A percentile compares a stretch with the other conserved stretches of the same genome.
phyloP scores from a whole-genome alignment of 2,888 invertebrate genomes.

The Lithophane semibrunnea region DNA sequence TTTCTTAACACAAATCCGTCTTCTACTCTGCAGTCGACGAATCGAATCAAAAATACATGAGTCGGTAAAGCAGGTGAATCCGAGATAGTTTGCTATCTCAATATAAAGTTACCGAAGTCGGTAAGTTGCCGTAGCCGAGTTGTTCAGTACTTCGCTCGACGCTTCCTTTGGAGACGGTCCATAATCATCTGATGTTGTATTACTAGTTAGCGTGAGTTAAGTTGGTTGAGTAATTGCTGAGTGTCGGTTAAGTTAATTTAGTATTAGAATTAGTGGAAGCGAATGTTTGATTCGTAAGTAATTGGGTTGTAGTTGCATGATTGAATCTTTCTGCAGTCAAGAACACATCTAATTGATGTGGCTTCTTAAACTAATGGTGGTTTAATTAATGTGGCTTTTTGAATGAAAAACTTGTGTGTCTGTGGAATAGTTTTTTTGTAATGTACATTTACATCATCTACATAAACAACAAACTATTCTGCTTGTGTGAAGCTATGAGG shows the following conservation, averaged over 20 bases:
- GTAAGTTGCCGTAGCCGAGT: constrained; percentile 44
- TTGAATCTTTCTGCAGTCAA: neutral
- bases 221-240: constrained; percentile 9
- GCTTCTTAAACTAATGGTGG: neutral
- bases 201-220: constrained; percentile 29
- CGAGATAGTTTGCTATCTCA: constrained; percentile 54
- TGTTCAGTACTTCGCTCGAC: constrained; percentile 20
- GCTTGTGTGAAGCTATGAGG: neutral
- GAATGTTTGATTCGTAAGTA: neutral
- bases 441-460: neutral
- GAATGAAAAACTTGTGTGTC: neutral
- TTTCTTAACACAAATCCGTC: constrained; percentile 38
- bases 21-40: constrained; percentile 26
- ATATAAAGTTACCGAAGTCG: constrained; percentile 49
- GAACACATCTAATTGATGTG: neutral
- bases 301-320: neutral
- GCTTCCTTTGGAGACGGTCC: constrained; percentile 23
- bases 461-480: neutral
- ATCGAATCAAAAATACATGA: constrained; percentile 65
- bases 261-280: constrained; percentile 5
- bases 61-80: constrained; percentile 42
- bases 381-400: neutral
- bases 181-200: constrained; percentile 47
- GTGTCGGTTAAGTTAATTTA: constrained; percentile 19
- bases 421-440: neutral